A percentile compares a stretch with the other conserved stretches of the same genome.
phyloP scores from a whole-genome alignment of 2,888 invertebrate genomes.

The Troglohyphantes excavatus region DNA sequence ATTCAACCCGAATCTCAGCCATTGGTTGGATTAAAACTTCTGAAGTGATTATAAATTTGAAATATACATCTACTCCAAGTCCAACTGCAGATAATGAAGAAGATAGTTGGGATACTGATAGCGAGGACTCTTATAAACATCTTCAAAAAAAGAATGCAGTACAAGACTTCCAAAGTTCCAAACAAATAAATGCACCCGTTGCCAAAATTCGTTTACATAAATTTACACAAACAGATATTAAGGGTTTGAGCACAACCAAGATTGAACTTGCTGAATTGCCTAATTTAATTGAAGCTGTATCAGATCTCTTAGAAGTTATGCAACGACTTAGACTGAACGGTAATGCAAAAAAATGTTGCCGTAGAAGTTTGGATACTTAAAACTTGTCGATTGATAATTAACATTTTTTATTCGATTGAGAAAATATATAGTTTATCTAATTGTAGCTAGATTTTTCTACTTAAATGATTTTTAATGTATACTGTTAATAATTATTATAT shows the following conservation, averaged over 20 bases:
- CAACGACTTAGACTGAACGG: not conserved
- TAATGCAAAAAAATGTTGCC: not conserved
- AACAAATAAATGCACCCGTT: not conserved
- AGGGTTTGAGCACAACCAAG: not conserved
- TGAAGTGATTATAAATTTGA: not conserved
- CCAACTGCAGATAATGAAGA: not conserved
- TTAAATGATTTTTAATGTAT: too few relatives aligned
- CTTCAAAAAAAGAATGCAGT: not conserved
- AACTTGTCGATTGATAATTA: too few relatives aligned
- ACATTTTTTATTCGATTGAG: not conserved
- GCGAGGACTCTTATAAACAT: not conserved
- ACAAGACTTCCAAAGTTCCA: not conserved
- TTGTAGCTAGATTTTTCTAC: too few relatives aligned
- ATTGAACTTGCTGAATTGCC: not conserved
- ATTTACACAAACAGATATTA: conserved; percentile 47
- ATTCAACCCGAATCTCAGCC: conserved; percentile 21
- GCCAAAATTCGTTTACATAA: conserved; percentile 6
- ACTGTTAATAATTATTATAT: too few relatives aligned
- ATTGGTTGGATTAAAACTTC: conserved; percentile 54
- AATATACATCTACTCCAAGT: not conserved
- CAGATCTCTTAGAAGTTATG: conserved; percentile 11
- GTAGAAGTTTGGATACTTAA: too few relatives aligned
- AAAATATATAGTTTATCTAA: too few relatives aligned
- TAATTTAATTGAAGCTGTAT: not conserved
- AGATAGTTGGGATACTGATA: conserved; percentile 47